Evolutionary conservation across 2,888 invertebrate genomes (phyloP), one percentile per base, ranked within the genome.

Genomic region (Cylloceria caligata): DNA sequence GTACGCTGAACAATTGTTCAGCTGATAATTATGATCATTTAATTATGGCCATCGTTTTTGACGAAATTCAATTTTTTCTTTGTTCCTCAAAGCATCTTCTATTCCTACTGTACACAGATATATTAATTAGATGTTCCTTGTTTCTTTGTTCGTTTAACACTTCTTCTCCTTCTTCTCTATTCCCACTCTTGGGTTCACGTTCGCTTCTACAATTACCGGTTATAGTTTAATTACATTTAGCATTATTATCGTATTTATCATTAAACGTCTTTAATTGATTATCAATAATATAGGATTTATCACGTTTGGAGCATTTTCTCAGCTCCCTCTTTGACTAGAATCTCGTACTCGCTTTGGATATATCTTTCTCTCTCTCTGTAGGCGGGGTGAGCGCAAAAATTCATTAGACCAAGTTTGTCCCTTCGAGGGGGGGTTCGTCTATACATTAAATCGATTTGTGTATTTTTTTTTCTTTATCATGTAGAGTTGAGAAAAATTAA

Each of bases 301-400:
- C 83, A 83, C 83, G 76, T 69, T 83, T 67, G 76, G 74, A 76
- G 73, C 74, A 19, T 55, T 27, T 60, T 39, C 21, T 55, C 19
- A 21, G 27, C 72, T 75, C 65, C 27, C 60, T 47, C 27, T 47
- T 16, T 57, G 24, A 55, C 27, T 2, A 11, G 11, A 9, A 24
- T 27, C 27, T 55, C 16, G n/a, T n/a, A 27, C 36, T 71, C 27
- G 49, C 11, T 42, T 52, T 39, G n/a, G n/a, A 39, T 65, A 47
- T 21, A 62, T 21, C 36, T 19, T n/a, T 62, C 57, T 45, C 47
- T 60, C 65, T 65, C 52, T 77, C 52, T 39, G 74, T 77, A 67
- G 83, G 71, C 80, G 84, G 77, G 84, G 81, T 77, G 77, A 83
- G 84, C 83, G 81, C 85, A 85, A 84, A 74, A 77, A 82, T 83